A percentile compares a stretch with the other conserved stretches of the same genome.
These are phyloP conservation scores for Motacilla alba DNA, from an alignment of 2,113 vertebrate species.

Conservation along the genomic window DNA sequence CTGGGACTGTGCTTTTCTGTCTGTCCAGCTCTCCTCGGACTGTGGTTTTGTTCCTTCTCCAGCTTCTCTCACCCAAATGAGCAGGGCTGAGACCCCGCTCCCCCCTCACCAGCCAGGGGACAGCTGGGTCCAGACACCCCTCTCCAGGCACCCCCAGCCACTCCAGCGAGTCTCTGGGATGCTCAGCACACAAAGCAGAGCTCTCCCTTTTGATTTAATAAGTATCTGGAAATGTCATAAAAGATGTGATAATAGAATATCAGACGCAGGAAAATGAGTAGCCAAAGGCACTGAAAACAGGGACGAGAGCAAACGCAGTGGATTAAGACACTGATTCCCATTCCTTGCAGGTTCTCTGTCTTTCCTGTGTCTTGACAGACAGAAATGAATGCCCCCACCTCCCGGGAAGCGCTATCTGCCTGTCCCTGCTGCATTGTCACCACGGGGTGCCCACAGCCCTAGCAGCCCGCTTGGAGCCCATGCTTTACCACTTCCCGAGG, in stretches of 20 bases:
- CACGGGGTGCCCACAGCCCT: background rate
- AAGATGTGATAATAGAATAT: background rate
- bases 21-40: background rate
- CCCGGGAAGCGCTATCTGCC: background rate
- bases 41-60: background rate
- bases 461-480: background rate
- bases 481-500: background rate
- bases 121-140: fast-evolving
- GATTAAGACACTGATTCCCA: constrained; percentile 7
- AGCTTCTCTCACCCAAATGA: background rate
- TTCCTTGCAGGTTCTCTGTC: background rate
- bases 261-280: constrained; percentile 1
- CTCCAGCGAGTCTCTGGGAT: fast-evolving
- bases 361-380: background rate
- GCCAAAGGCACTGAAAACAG: background rate
- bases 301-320: background rate
- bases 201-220: background rate
- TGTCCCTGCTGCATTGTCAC: background rate
- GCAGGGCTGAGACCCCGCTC: background rate
- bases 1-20: background rate
- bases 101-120: background rate
- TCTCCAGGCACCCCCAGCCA: background rate
- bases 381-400: background rate
- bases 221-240: constrained; percentile 15
- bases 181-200: background rate